These are phyloP conservation scores for Prietella phreatophila DNA, from an alignment of 2,113 vertebrate genomes.

Conservation along the genomic window DNA sequence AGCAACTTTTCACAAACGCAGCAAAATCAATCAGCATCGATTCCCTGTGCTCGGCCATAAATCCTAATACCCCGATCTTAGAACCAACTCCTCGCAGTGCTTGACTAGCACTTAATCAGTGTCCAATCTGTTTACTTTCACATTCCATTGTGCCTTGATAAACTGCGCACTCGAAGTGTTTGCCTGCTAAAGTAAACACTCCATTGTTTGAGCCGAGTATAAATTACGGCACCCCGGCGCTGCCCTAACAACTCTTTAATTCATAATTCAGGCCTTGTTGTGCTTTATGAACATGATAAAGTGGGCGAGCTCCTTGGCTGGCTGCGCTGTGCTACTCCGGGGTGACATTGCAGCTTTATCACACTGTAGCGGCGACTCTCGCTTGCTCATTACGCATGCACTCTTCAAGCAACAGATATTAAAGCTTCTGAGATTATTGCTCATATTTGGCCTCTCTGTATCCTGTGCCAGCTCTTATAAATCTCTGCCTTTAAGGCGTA, in stretches of 20 bases:
- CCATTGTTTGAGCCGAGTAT: slow-evolving; percentile 62
- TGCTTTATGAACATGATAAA: slow-evolving; percentile 57
- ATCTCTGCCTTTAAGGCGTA: slow-evolving; percentile 53
- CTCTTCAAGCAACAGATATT: slow-evolving; percentile 67
- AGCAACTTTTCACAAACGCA: slow-evolving; percentile 10
- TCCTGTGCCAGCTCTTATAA: slow-evolving; percentile 47
- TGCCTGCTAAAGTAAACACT: slow-evolving; percentile 61
- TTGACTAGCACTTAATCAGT: slow-evolving; percentile 48
- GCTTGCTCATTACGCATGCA: slow-evolving; percentile 54
- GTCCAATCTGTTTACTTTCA: slow-evolving; percentile 49
- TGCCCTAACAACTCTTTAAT: slow-evolving; percentile 66
- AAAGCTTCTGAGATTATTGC: slow-evolving; percentile 63
- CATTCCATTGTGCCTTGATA: slow-evolving; percentile 44
- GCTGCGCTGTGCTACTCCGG: slow-evolving; percentile 24
- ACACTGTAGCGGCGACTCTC: slow-evolving; percentile 55
- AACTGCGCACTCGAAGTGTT: slow-evolving; percentile 52
- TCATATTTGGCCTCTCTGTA: slow-evolving; percentile 47
- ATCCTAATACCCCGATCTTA: slow-evolving; percentile 19
- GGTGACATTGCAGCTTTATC: slow-evolving; percentile 62
- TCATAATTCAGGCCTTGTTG: slow-evolving; percentile 57
- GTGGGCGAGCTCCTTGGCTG: slow-evolving; percentile 27
- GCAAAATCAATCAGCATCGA: slow-evolving; percentile 7
- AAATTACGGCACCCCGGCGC: slow-evolving; percentile 57
- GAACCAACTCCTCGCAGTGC: slow-evolving; percentile 14
- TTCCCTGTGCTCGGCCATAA: not conserved